Conservation (phyloP, 2,797 vertebrate species). For the Ispidina lecontei region DNA sequence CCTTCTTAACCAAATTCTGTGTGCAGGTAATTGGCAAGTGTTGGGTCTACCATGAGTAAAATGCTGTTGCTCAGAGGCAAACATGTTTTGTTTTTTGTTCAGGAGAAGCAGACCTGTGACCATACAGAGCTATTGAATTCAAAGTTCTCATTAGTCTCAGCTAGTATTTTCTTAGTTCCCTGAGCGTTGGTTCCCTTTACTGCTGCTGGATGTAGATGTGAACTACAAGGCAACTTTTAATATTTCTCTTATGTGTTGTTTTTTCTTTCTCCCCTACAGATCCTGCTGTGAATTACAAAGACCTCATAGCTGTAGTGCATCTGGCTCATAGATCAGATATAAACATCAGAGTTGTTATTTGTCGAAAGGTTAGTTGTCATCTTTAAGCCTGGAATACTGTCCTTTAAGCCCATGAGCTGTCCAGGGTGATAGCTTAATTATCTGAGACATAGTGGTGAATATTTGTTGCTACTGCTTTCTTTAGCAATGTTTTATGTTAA, state of each 20-base stretch:
- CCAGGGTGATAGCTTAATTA: not conserved
- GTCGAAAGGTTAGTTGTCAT: conserved; percentile 88
- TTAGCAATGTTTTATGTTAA: not conserved
- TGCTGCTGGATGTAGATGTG: not conserved
- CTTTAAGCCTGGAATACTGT: not conserved
- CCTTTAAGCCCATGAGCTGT: not conserved
- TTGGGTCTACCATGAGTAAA: not conserved
- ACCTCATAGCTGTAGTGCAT: conserved; percentile 92
- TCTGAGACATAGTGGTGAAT: not conserved
- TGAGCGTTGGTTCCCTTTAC: not conserved
- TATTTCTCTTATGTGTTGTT: not conserved
- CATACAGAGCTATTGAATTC: not conserved
- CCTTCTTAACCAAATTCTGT: conserved; percentile 92
- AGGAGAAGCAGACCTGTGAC: not conserved
- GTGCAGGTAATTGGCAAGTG: conserved; percentile 82
- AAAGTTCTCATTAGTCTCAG: not conserved
- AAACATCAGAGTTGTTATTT: conserved; percentile 88
- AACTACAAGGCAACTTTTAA: not conserved
- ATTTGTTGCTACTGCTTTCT: not conserved
- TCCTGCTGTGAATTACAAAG: conserved; percentile 91
- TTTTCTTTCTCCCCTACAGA: conserved; percentile 78
- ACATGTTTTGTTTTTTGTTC: accelerated
- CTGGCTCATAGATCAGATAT: conserved; percentile 88
- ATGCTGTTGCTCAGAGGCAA: not conserved
- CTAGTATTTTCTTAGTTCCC: not conserved